These are phyloP conservation scores for Nautilus pompilius DNA, from an alignment of 1,140 invertebrate species.

Conservation along the genomic window DNA sequence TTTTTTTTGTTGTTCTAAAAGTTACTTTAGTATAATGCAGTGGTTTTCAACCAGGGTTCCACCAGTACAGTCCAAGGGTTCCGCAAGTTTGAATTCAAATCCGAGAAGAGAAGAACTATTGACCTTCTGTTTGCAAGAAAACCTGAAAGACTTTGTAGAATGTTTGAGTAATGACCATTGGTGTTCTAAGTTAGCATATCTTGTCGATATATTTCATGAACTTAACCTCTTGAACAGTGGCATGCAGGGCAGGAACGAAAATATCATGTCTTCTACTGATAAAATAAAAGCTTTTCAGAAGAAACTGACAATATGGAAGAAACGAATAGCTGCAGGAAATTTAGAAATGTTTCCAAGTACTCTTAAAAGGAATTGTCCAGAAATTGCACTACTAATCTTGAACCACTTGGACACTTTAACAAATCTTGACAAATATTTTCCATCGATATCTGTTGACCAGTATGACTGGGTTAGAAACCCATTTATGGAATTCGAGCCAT, in stretches of 20 bases:
- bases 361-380: background rate
- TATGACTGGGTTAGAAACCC: slow-evolving; percentile 5
- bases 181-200: slow-evolving; percentile 1
- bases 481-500: slow-evolving; percentile 4
- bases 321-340: slow-evolving; percentile 4
- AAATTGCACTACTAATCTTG: background rate
- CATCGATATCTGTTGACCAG: slow-evolving; percentile 8
- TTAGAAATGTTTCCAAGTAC: slow-evolving; percentile 7
- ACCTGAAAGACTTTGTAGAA: no score
- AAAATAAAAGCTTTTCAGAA: background rate
- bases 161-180: no score
- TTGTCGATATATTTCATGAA: slow-evolving; percentile 1
- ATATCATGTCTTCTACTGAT: slow-evolving; percentile 5
- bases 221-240: slow-evolving; percentile 2
- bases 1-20: no score
- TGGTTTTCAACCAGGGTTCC: no score
- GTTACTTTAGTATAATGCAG: no score
- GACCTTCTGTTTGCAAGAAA: no score
- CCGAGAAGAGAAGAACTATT: no score
- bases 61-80: no score
- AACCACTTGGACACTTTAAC: background rate
- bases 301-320: slow-evolving; percentile 2
- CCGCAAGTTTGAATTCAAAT: no score
- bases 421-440: slow-evolving; percentile 1
- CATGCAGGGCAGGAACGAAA: slow-evolving; percentile 7